Base-by-base conservation (phyloP, 2,888 invertebrate species). In the Eristalis pertinax region DNA sequence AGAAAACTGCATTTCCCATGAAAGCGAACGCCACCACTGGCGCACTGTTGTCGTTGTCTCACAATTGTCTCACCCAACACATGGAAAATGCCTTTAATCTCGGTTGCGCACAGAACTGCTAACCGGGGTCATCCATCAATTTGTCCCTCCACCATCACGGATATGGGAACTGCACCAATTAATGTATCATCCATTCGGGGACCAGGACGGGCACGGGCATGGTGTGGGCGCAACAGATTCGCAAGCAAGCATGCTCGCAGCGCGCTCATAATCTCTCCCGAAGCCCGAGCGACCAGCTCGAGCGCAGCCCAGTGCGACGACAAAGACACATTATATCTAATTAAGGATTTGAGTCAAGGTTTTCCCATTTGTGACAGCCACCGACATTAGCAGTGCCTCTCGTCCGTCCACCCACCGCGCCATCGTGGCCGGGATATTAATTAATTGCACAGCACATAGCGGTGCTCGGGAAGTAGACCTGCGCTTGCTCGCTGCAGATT, bases 331-430 rank as follows among this genome's bases (percentile, higher is more conserved):
- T 86, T 80, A 79, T 72, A 81, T 87, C 85, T 85, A 88, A 89
- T 89, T 89, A 89, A 88, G 79, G 81, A 89, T 82, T 83, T 85
- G 62, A 89, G 89, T 84, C 89, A 88, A 89, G 89, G 88, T 88
- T 89, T 50, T 83, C 76, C 38, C 72, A 78, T 80, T 79, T 76
- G 78, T 56, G 74, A 73, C 72, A 73, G 35, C 69, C 64, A 26
- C 50, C 75, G 75, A 82, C 68, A 74, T 62, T 78, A 75, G 78
- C 70, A 50, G 70, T 69, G 73, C 77, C 73, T 81, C 82, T 10
- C n/a, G 29, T 60, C 62, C 41, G 29, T n/a, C 29, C n/a, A 7
- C 19, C 43, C 75, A 32, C 41, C 32, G 22, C 22, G 26, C 43
- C 75, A 41, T 73, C 84, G 77, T 68, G 77, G 68, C 68, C 67